A percentile compares a stretch with the other conserved stretches of the same genome.
phyloP scores from a whole-genome alignment of 1,140 invertebrate genomes.

The Listronotus oregonensis region DNA sequence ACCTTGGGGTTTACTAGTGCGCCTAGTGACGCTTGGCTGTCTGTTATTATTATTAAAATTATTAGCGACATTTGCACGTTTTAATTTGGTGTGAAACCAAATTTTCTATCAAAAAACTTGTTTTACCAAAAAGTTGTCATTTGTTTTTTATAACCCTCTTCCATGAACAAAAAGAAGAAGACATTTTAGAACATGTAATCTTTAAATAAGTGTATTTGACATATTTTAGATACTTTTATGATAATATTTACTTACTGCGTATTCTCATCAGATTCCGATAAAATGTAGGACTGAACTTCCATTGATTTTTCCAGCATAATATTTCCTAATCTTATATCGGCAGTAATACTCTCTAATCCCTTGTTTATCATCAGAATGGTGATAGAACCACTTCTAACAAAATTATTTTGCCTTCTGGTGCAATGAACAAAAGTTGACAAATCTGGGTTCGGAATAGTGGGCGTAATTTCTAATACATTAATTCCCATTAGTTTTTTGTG shows the following conservation, averaged over 20 bases:
- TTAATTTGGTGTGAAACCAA: no score
- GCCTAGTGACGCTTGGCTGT: no score
- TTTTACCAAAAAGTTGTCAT: no score
- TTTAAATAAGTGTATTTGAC: no score
- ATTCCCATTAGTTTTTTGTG: conserved; percentile 52
- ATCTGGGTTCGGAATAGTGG: conserved; percentile 14
- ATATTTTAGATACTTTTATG: no score
- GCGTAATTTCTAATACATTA: conserved; percentile 50
- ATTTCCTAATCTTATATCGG: conserved; percentile 38
- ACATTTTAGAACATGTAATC: no score
- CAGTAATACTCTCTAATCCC: conserved; percentile 25
- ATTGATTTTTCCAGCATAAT: conserved; percentile 40
- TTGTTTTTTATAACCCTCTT: no score
- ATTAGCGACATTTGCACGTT: no score
- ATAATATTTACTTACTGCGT: conserved; percentile 43
- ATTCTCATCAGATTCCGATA: conserved; percentile 41
- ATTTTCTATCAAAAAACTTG: no score
- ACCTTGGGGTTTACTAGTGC: no score
- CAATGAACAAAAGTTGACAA: conserved; percentile 47
- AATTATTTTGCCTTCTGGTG: conserved; percentile 47
- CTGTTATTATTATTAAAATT: no score
- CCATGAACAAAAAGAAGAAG: no score
- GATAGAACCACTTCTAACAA: conserved; percentile 46
- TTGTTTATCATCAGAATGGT: conserved; percentile 50
- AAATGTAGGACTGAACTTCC: conserved; percentile 50